Evolutionary conservation across 2,888 invertebrate species (phyloP).

Genomic region (Dascillus cervinus): DNA sequence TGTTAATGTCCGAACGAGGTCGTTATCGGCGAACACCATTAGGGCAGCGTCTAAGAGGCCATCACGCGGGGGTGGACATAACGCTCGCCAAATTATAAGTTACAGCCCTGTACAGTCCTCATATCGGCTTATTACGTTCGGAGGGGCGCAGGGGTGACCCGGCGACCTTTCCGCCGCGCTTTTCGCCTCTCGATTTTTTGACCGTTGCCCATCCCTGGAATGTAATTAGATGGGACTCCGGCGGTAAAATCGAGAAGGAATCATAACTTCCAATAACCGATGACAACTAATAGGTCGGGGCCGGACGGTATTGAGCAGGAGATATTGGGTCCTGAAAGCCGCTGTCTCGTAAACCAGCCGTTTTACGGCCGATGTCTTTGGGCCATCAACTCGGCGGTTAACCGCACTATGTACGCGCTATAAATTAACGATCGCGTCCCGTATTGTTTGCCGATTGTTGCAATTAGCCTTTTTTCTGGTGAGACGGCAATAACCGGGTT

Average conservation of each 20-base stretch:
- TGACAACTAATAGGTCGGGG: slow-evolving; percentile 32
- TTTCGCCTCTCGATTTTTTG: neutral
- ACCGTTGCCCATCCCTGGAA: slow-evolving; percentile 8
- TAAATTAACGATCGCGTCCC: slow-evolving; percentile 15
- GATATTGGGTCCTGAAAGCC: slow-evolving; percentile 28
- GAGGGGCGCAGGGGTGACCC: slow-evolving; percentile 10
- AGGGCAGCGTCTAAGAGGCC: slow-evolving; percentile 31
- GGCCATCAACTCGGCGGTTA: slow-evolving; percentile 15
- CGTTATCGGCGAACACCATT: slow-evolving; percentile 29
- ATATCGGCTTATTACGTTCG: slow-evolving; percentile 31
- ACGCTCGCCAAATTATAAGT: slow-evolving; percentile 37
- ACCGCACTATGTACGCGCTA: slow-evolving; percentile 14
- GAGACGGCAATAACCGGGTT: no score
- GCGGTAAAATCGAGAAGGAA: slow-evolving; percentile 20
- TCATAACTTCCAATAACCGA: slow-evolving; percentile 35
- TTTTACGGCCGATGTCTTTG: slow-evolving; percentile 15
- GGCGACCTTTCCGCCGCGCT: neutral
- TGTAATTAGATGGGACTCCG: slow-evolving; percentile 13
- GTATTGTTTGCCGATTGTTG: slow-evolving; percentile 15
- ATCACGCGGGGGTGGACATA: slow-evolving; percentile 27
- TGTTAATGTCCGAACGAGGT: slow-evolving; percentile 21
- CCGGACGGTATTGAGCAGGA: slow-evolving; percentile 26
- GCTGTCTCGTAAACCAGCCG: slow-evolving; percentile 15
- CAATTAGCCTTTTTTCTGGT: no score
- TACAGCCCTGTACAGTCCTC: slow-evolving; percentile 30